Evolutionary conservation across 2,113 vertebrate species (phyloP).

Genomic region (Arvicanthis niloticus): DNA sequence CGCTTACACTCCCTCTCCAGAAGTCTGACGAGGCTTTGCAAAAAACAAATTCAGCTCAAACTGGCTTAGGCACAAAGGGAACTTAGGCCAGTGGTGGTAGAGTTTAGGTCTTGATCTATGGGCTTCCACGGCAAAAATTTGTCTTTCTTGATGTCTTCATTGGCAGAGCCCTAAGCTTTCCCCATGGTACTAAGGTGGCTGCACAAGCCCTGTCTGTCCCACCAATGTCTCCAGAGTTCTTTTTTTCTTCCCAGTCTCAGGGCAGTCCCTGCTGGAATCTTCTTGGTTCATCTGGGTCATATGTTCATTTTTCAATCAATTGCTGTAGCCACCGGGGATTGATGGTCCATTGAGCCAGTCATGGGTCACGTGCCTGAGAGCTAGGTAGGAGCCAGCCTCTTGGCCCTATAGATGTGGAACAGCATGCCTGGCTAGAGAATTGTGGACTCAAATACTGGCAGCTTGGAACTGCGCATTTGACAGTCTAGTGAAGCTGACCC

Average conservation of each 20-base stretch:
- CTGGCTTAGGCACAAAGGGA: background rate
- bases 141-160: too few species aligned
- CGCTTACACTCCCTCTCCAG: rapidly evolving
- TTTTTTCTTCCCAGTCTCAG: too few species aligned
- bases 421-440: background rate
- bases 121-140: too few species aligned
- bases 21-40: background rate
- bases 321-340: background rate
- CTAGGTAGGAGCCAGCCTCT: background rate
- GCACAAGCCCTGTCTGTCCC: too few species aligned
- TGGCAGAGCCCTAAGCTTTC: background rate
- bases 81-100: too few species aligned
- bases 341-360: background rate
- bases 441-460: background rate
- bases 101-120: background rate
- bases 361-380: background rate
- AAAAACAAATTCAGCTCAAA: background rate
- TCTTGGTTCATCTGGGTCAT: background rate
- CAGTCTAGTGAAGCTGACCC: background rate
- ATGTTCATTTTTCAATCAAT: background rate
- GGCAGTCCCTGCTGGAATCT: background rate
- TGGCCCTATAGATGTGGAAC: background rate
- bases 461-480: rapidly evolving
- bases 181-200: background rate
- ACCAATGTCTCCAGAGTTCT: background rate